Conservation (phyloP, 1,140 invertebrate species). For the Hermetia illucens region DNA sequence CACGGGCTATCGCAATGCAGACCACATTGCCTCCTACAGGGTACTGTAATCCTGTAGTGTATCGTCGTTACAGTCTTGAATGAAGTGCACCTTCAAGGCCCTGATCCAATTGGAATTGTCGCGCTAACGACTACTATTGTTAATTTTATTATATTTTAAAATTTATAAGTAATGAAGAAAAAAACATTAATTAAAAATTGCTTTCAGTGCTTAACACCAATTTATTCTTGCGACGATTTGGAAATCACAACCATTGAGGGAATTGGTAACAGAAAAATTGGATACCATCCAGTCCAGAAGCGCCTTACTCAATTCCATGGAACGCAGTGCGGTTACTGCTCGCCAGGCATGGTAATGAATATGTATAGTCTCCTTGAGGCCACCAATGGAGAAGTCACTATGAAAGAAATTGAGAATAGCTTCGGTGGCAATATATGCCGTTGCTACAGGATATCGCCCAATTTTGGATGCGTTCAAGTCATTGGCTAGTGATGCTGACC, state of each 20-base stretch:
- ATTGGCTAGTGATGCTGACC: slow-evolving; percentile 40
- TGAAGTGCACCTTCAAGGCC: no score
- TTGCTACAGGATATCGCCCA: slow-evolving; percentile 66
- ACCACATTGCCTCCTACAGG: no score
- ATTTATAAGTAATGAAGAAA: no score
- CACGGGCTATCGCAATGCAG: no score
- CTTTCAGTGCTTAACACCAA: slow-evolving; percentile 50
- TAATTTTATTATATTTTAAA: no score
- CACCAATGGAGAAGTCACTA: slow-evolving; percentile 36
- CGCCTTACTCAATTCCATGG: slow-evolving; percentile 48
- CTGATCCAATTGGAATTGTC: no score
- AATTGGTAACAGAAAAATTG: slow-evolving; percentile 44
- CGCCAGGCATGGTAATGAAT: slow-evolving; percentile 68
- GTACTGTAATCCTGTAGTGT: no score
- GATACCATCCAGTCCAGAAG: slow-evolving; percentile 51
- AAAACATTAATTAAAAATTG: no score
- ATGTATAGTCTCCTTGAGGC: slow-evolving; percentile 45
- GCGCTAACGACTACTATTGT: no score
- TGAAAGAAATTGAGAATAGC: slow-evolving; percentile 51
- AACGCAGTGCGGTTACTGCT: slow-evolving; percentile 64
- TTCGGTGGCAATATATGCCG: slow-evolving; percentile 65
- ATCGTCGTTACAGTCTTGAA: no score
- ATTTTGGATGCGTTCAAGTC: slow-evolving; percentile 66
- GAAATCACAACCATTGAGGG: slow-evolving; percentile 62
- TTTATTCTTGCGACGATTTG: slow-evolving; percentile 53